These are phyloP conservation scores for Rhopalosiphum maidis DNA, from an alignment of 1,140 invertebrate species.

Conservation along the genomic window DNA sequence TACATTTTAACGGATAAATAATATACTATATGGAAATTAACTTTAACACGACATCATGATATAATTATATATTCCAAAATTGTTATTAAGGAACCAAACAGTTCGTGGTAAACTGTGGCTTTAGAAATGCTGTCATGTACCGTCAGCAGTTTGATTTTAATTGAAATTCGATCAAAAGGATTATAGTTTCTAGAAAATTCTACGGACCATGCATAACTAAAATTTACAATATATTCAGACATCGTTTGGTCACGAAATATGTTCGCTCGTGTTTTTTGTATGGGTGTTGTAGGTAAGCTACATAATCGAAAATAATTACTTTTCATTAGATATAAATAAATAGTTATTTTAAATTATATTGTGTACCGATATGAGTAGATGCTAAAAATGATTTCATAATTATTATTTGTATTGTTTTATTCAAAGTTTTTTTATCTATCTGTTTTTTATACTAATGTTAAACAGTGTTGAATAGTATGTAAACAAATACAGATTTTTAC, in stretches of 20 bases:
- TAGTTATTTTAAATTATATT: neutral
- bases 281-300: neutral
- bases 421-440: neutral
- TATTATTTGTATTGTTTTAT: neutral
- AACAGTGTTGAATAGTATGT: neutral
- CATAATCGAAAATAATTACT: neutral
- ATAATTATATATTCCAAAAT: neutral
- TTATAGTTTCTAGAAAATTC: neutral
- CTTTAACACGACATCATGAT: neutral
- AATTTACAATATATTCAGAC: neutral
- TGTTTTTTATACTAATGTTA: neutral
- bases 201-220: neutral
- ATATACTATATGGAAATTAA: neutral
- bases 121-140: neutral
- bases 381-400: neutral
- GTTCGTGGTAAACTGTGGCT: neutral
- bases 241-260: neutral
- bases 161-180: neutral
- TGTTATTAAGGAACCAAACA: neutral
- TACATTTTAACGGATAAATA: neutral
- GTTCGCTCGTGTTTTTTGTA: no score
- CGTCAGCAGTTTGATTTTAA: neutral
- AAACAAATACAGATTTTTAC: neutral
- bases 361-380: neutral
- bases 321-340: neutral